phyloP scores from a whole-genome alignment of 23 tunicate genomes.

The Halocynthia roretzi region DNA sequence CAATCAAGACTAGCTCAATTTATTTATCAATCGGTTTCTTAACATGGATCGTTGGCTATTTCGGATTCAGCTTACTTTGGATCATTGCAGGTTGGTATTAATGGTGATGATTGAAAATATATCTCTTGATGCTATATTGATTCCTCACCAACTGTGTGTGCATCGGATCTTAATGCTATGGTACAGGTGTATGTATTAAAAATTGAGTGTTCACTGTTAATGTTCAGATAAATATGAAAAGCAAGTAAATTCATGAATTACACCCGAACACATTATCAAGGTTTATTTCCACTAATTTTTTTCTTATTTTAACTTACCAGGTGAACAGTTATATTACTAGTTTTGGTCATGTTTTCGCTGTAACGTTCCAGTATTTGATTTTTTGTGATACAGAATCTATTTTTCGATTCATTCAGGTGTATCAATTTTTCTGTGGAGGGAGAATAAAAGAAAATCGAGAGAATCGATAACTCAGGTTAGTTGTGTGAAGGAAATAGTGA shows the following conservation, averaged over 20 bases:
- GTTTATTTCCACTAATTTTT: no score
- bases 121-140: no score
- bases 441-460: background rate
- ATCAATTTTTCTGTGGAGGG: constrained; percentile 2
- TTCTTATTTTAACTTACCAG: background rate
- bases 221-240: no score
- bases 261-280: no score
- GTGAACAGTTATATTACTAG: background rate
- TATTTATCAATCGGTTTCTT: constrained; percentile 34
- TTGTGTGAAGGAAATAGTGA: background rate
- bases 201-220: no score
- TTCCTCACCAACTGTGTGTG: no score
- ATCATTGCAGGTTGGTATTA: constrained; percentile 57
- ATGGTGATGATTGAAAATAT: no score
- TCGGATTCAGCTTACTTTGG: constrained; percentile 71
- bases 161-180: no score
- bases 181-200: no score
- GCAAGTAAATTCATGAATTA: no score
- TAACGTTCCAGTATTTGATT: no score
- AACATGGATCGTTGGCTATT: constrained; percentile 58
- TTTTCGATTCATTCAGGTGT: constrained; percentile 7
- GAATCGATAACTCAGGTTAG: constrained; percentile 10
- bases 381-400: no score
- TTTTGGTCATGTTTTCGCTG: background rate
- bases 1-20: constrained; percentile 23